Evolutionary conservation across 2,113 vertebrate genomes (phyloP).

Genomic region (Pleuronectes platessa): DNA sequence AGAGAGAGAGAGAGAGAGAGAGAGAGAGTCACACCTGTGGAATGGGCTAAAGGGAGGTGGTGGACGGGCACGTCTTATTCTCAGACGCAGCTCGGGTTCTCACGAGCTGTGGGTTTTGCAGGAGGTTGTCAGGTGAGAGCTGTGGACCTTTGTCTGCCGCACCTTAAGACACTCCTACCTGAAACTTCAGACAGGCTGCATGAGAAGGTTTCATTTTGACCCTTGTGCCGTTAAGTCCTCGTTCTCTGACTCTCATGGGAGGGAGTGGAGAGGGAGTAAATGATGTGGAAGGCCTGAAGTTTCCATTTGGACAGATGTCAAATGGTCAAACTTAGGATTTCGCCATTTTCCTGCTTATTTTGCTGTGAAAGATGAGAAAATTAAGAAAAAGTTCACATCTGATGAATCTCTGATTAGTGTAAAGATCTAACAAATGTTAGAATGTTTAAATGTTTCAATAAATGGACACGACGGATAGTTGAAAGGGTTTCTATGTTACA

Average conservation of each 20-base stretch:
- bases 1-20: conserved; percentile 46
- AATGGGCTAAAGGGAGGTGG: conserved; percentile 42
- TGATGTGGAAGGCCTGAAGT: not conserved
- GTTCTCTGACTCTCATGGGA: not conserved
- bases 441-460: too few species aligned
- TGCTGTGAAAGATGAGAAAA: not conserved
- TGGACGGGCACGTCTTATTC: conserved; percentile 46
- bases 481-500: too few species aligned
- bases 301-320: not conserved
- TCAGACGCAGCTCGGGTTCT: conserved; percentile 67
- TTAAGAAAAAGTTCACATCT: not conserved
- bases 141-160: conserved; percentile 68
- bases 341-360: not conserved
- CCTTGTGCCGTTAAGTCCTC: not conserved
- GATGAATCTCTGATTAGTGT: not conserved
- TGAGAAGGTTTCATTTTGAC: conserved; percentile 16
- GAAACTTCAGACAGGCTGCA: conserved; percentile 61
- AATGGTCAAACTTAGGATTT: not conserved
- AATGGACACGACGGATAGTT: too few species aligned
- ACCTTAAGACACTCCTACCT: conserved; percentile 63
- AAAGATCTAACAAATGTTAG: too few species aligned
- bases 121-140: conserved; percentile 65
- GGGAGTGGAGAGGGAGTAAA: not conserved
- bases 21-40: conserved; percentile 80
- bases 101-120: conserved; percentile 52